Evolutionary conservation across 2,888 invertebrate species (phyloP).

Genomic region (Galeruca laticollis): DNA sequence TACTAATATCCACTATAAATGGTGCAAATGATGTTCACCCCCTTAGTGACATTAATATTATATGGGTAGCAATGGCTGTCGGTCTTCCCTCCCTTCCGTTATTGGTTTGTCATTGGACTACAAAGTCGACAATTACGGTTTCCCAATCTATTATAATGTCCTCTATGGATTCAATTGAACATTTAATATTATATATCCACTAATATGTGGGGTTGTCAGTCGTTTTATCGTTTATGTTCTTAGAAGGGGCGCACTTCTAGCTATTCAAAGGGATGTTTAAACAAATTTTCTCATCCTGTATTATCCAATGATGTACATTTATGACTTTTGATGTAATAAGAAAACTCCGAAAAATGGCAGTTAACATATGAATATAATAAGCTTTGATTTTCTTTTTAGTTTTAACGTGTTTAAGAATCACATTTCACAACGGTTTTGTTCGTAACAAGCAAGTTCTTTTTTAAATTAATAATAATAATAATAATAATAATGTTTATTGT

Average conservation of each 20-base stretch:
- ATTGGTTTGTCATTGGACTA: slow-evolving; percentile 51
- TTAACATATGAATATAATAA: too few relatives aligned
- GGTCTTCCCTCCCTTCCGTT: slow-evolving; percentile 36
- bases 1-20: slow-evolving; percentile 13
- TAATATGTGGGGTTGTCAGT: slow-evolving; percentile 32
- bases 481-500: too few relatives aligned
- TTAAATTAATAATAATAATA: too few relatives aligned
- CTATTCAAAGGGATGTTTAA: background rate
- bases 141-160: slow-evolving; percentile 54
- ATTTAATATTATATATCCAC: slow-evolving; percentile 48
- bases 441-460: too few relatives aligned
- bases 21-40: slow-evolving; percentile 35
- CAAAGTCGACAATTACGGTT: slow-evolving; percentile 54
- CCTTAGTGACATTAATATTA: slow-evolving; percentile 39
- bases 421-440: too few relatives aligned
- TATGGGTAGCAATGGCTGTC: slow-evolving; percentile 42
- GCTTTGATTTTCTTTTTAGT: too few relatives aligned
- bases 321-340: background rate
- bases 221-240: slow-evolving; percentile 15
- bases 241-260: background rate
- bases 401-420: too few relatives aligned
- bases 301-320: too few relatives aligned
- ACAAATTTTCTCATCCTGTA: too few relatives aligned
- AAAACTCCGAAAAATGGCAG: too few relatives aligned
- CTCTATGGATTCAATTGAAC: slow-evolving; percentile 50